phyloP scores from a whole-genome alignment of 2,113 vertebrate species.

The Hiodon alosoides region DNA sequence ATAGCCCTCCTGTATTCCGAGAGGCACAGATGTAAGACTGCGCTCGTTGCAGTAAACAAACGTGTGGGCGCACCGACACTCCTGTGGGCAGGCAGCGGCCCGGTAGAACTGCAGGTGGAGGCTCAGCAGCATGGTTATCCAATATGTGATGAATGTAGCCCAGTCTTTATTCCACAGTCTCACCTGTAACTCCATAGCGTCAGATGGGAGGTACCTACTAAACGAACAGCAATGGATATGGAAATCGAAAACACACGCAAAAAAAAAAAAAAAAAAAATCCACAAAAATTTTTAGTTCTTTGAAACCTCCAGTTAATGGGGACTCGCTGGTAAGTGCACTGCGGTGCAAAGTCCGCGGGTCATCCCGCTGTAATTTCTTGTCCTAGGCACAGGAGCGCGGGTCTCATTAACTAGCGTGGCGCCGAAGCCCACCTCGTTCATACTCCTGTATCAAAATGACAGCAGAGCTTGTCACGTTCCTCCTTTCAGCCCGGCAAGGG shows the following conservation, averaged over 20 bases:
- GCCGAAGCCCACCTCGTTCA: slow-evolving; percentile 52
- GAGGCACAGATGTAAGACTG: slow-evolving; percentile 97
- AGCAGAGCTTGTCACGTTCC: slow-evolving; percentile 22
- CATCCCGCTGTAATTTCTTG: slow-evolving; percentile 52
- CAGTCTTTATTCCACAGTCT: slow-evolving; percentile 77
- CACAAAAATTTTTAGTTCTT: slow-evolving; percentile 51
- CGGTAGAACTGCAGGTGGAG: slow-evolving; percentile 76
- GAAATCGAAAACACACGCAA: background rate
- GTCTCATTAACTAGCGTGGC: slow-evolving; percentile 50
- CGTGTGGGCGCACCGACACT: slow-evolving; percentile 88
- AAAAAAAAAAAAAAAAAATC: slow-evolving; percentile 46
- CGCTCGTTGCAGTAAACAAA: slow-evolving; percentile 98
- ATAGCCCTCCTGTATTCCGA: slow-evolving; percentile 91
- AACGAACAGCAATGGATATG: background rate
- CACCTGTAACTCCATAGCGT: slow-evolving; percentile 83
- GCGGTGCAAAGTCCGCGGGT: slow-evolving; percentile 45
- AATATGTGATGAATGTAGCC: slow-evolving; percentile 77
- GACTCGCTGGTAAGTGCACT: slow-evolving; percentile 40
- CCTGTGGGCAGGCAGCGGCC: slow-evolving; percentile 75
- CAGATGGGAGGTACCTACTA: slow-evolving; percentile 19
- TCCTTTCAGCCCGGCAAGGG: slow-evolving; percentile 38
- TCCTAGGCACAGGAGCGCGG: slow-evolving; percentile 36
- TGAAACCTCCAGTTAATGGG: slow-evolving; percentile 33
- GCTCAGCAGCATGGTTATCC: slow-evolving; percentile 81
- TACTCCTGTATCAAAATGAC: slow-evolving; percentile 25